These are phyloP conservation scores for Gila orcuttii DNA, from an alignment of 2,113 vertebrate species.

Conservation along the genomic window DNA sequence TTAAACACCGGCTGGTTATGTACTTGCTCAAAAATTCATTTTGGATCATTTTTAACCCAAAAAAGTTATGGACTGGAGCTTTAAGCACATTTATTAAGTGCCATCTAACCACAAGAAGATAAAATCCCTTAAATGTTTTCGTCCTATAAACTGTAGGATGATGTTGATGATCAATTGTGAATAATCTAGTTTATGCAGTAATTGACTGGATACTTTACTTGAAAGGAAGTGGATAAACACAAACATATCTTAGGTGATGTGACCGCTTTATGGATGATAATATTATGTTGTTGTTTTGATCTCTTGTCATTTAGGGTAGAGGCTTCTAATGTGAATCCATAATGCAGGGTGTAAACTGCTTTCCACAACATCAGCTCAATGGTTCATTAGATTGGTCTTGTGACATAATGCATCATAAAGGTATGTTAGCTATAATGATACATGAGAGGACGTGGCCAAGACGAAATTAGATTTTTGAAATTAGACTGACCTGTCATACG, in stretches of 20 bases:
- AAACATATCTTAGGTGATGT: slow-evolving; percentile 1
- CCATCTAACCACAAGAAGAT: neutral
- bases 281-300: slow-evolving; percentile 13
- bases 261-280: neutral
- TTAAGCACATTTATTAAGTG: neutral
- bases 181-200: neutral
- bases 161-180: neutral
- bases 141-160: neutral
- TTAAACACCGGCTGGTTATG: no score
- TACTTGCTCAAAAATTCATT: no score
- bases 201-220: neutral
- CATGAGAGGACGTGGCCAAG: slow-evolving; percentile 11
- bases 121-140: neutral
- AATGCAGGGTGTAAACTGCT: neutral
- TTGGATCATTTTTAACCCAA: no score
- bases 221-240: neutral
- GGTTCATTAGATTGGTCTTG: slow-evolving; percentile 12
- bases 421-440: slow-evolving; percentile 34
- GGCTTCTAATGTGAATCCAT: slow-evolving; percentile 1
- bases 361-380: slow-evolving; percentile 17
- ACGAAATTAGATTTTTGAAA: slow-evolving; percentile 12
- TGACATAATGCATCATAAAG: slow-evolving; percentile 18
- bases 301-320: neutral
- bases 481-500: slow-evolving; percentile 1
- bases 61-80: no score